A percentile compares a stretch with the other conserved stretches of the same genome.
These are phyloP conservation scores for Microtus pennsylvanicus DNA, from an alignment of 2,113 vertebrate species.

Conservation along the genomic window DNA sequence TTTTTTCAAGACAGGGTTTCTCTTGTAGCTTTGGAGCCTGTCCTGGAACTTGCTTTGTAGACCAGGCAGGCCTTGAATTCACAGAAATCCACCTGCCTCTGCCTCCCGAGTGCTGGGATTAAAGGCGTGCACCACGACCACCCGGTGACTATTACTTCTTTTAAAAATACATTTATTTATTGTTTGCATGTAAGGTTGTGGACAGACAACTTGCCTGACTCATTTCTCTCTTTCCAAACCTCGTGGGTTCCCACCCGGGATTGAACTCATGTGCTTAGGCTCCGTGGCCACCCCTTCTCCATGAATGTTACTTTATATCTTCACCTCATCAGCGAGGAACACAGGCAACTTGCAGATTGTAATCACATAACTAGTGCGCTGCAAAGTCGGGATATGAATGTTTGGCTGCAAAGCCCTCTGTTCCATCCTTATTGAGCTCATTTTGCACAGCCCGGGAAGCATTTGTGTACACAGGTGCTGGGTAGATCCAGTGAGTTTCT, in stretches of 20 bases:
- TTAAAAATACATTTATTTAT: neutral
- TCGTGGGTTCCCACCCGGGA: too few relatives aligned
- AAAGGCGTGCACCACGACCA: too few relatives aligned
- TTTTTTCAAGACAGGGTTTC: too few relatives aligned
- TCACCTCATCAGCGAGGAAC: neutral
- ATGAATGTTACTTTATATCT: neutral
- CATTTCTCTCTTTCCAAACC: neutral
- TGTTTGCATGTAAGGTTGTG: neutral
- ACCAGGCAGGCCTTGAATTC: too few relatives aligned
- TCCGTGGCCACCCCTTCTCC: neutral
- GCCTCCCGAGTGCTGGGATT: too few relatives aligned
- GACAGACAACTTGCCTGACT: neutral
- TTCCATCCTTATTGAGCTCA: too few relatives aligned
- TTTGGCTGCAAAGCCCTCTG: neutral
- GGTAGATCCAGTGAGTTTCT: neutral
- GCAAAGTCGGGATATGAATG: neutral
- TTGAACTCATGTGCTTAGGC: neutral
- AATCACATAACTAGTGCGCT: neutral
- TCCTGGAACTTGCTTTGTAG: too few relatives aligned
- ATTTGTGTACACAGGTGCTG: neutral
- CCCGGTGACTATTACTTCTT: neutral
- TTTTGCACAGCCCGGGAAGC: neutral
- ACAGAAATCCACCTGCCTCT: too few relatives aligned
- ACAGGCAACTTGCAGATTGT: neutral
- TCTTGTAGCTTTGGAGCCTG: too few relatives aligned